Evolutionary conservation across 2,113 vertebrate genomes (phyloP).

Genomic region (Elaphurus davidianus): DNA sequence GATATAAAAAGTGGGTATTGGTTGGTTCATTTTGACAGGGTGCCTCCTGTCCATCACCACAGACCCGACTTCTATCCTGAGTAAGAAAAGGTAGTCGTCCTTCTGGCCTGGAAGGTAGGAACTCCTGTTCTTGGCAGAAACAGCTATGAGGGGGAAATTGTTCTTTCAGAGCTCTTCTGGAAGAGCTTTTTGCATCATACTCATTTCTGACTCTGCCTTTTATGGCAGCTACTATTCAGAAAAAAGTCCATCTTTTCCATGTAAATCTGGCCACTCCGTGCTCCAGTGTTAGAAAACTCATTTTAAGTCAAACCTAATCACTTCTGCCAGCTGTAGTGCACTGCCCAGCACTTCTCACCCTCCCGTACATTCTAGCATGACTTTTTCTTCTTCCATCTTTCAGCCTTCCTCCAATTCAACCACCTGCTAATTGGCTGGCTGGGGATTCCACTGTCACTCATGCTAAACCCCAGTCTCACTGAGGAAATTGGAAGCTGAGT

Average conservation of each 20-base stretch:
- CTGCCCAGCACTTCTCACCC: constrained; percentile 12
- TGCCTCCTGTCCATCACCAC: background rate
- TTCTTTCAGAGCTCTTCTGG: background rate
- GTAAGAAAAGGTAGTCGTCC: background rate
- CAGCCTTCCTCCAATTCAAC: constrained; percentile 50
- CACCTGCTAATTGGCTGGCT: constrained; percentile 67
- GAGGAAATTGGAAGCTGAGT: constrained; percentile 66
- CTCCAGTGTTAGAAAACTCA: constrained; percentile 56
- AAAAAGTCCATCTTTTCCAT: constrained; percentile 35
- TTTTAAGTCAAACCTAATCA: constrained; percentile 68
- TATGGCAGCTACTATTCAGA: constrained; percentile 31
- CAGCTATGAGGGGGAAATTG: background rate
- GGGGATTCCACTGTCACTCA: constrained; percentile 74
- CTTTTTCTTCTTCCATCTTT: constrained; percentile 55
- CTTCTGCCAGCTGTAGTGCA: constrained; percentile 22
- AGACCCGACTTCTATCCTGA: background rate
- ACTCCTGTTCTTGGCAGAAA: background rate
- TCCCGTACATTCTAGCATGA: constrained; percentile 9
- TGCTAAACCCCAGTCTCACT: constrained; percentile 59
- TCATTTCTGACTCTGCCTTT: constrained; percentile 38
- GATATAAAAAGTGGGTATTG: background rate
- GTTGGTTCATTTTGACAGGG: background rate
- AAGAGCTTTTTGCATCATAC: background rate
- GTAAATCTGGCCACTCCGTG: constrained; percentile 17
- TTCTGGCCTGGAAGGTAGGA: background rate